These are phyloP conservation scores for Lepus europaeus DNA, from an alignment of 2,113 vertebrate species.

Conservation along the genomic window DNA sequence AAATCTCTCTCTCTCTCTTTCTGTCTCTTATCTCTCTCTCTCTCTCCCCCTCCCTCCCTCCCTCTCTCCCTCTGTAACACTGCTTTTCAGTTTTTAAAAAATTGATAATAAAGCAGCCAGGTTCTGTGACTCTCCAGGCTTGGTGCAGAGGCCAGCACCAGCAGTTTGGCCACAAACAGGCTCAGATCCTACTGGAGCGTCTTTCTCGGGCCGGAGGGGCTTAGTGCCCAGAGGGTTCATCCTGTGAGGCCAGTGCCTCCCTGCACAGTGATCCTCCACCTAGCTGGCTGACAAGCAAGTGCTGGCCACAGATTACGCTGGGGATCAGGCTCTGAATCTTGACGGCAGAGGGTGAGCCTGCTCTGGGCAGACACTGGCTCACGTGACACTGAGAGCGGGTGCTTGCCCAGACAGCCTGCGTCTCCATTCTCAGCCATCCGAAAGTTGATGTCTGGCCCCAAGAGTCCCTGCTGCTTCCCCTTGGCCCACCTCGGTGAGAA, in stretches of 20 bases:
- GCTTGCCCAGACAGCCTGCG: background rate
- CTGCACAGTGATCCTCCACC: conserved; percentile 27
- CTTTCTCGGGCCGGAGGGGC: background rate
- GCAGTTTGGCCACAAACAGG: background rate
- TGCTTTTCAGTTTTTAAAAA: no score
- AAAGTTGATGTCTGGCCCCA: background rate
- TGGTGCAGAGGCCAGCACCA: background rate
- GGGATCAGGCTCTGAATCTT: conserved; percentile 8
- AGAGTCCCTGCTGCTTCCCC: background rate
- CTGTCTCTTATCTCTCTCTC: no score
- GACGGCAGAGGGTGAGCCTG: background rate
- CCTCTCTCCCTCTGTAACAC: no score
- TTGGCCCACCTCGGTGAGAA: background rate
- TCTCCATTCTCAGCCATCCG: background rate
- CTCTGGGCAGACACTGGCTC: background rate
- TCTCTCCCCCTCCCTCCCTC: no score
- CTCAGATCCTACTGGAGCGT: background rate
- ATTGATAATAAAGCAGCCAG: background rate
- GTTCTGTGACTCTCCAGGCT: background rate
- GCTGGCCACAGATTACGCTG: background rate
- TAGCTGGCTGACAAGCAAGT: background rate
- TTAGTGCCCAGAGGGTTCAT: background rate
- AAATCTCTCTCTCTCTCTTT: no score
- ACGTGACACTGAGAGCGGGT: background rate
- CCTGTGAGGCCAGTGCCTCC: background rate